Base-by-base conservation (phyloP, 1,140 invertebrate genomes). In the Neotoxoptera formosana region DNA sequence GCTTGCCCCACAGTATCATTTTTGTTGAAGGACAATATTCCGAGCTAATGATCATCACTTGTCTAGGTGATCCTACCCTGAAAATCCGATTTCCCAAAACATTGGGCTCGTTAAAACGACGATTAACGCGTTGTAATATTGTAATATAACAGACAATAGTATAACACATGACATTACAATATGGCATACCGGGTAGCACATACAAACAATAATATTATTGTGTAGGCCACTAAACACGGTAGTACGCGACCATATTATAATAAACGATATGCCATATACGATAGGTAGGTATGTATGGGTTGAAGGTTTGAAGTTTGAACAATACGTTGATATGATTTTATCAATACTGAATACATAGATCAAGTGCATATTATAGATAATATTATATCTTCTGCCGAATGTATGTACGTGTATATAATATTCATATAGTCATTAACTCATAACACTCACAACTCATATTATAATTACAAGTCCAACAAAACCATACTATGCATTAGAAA, bases 181-280 rank as follows among this genome's bases (percentile, higher is more conserved):
- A n/a, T 67, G 60, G 0, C 60, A 14, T 76, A 30, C 14, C 14
- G 30, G 14, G n/a, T 76, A 76, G 11, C 14, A 11, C 3, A n/a
- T 76, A 76, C 60, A 76, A 76, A 76, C n/a, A 67, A 67, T 67
- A 67, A 76, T n/a, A 34, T n/a, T 76, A n/a, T 76, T 76, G 60
- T 67, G 60, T 67, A n/a, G 25, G 56, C 25, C 8, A 2, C 56
- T 30, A 14, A 30, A 60, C 8, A 60, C 41, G 41, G 2, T 25
- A 3, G 21, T 60, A 30, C 25, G 56, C 25, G 23, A 2, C 23
- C 17, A 9, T 53, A 53, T 53, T 56, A 23, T 51, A 51, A 51
- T 48, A 48, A 48, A 48, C 14, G 1, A 48, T 48, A 48, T 48
- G 45, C 3, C 45, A 47, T 47, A 14, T 47, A 47, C 47, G 47